Percentiles rank a stretch among this genome's conserved stretches.
phyloP scores from a whole-genome alignment of 2,113 vertebrate species.

The Electrona antarctica region DNA sequence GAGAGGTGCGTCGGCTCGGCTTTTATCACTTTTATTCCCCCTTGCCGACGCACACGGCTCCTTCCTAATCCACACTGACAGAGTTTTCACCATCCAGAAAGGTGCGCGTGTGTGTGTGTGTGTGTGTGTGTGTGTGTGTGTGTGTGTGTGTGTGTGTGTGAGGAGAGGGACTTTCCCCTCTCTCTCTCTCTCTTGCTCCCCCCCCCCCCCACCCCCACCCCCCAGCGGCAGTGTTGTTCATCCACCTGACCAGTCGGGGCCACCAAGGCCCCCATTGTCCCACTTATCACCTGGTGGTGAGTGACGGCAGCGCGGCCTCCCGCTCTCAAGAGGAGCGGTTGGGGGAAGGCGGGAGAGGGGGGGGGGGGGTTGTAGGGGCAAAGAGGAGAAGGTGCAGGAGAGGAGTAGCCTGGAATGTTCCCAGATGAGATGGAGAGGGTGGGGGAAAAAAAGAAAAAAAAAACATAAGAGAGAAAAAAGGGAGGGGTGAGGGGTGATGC shows the following conservation, averaged over 20 bases:
- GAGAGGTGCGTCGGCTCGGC: conserved; percentile 52
- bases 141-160: background rate
- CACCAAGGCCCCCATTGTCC: conserved; percentile 78
- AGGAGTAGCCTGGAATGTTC: conserved; percentile 72
- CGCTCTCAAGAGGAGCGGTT: conserved; percentile 54
- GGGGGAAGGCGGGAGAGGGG: conserved; percentile 7
- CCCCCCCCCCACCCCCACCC: background rate
- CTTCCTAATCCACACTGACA: conserved; percentile 77
- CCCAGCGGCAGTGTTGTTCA: conserved; percentile 47
- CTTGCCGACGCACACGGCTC: conserved; percentile 43
- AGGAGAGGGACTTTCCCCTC: conserved; percentile 64
- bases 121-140: no score
- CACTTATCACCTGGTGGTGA: conserved; percentile 78
- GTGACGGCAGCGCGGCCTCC: conserved; percentile 69
- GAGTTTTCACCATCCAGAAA: conserved; percentile 72
- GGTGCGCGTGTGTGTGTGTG: conserved; percentile 1
- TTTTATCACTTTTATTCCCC: conserved; percentile 61
- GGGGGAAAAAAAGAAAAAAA: no score
- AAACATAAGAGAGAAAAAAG: conserved; percentile 28
- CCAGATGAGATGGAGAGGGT: conserved; percentile 62
- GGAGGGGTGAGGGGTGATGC: background rate
- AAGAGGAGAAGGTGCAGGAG: conserved; percentile 60
- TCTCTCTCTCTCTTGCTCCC: conserved; percentile 30
- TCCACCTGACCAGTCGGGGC: conserved; percentile 49
- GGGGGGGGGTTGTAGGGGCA: conserved; percentile 35